Base-by-base conservation (phyloP, 64 coral and sea anemone species). In the Stichodactyla helianthus region DNA sequence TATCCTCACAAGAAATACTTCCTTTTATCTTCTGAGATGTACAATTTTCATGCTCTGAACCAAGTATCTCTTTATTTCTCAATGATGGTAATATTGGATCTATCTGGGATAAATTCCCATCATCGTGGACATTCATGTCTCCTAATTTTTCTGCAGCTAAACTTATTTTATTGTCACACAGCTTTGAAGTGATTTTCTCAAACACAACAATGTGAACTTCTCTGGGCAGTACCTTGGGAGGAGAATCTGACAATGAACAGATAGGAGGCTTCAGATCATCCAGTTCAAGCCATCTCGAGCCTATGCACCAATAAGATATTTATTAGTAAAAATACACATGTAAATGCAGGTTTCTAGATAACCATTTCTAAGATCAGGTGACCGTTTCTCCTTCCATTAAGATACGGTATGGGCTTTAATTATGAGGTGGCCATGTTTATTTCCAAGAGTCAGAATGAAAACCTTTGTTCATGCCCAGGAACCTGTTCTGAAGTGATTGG, bases 181-280 rank as follows among this genome's bases (percentile, higher is more conserved):
- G 55, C 83, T 74, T 23, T 74, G 78, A 17, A 26, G 10, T 16
- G 7, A 79, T 77, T 83, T 86, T 94, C 62, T 99, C 93, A 89
- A 93, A 99, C 6, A 93, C 90, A 44, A 78, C 90, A 77, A 99
- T 76, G 54, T 99, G 93, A 1, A 95, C 77, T 86, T 99, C 83
- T 51, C 53, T 62, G 12, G 88, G 88, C 10, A 82, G 82, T 17
- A 92, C 84, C 0, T 22, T 58, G 51, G 93, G 93, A 26, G 44
- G 50, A 18, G 28, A 56, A 51, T 51, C 50, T 0, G 50, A 74
- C 93, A 93, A 94, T 19, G 67, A 82, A 53, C 88, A 91, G 5
- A 91, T 12, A 16, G 82, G 55, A 35, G 84, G 61, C 77, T 93
- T 92, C 19, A 92, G 44, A 28, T 99, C 97, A 84, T 99, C 97